Conservation (phyloP, 2,113 vertebrate species). For the Nycticorax nycticorax region DNA sequence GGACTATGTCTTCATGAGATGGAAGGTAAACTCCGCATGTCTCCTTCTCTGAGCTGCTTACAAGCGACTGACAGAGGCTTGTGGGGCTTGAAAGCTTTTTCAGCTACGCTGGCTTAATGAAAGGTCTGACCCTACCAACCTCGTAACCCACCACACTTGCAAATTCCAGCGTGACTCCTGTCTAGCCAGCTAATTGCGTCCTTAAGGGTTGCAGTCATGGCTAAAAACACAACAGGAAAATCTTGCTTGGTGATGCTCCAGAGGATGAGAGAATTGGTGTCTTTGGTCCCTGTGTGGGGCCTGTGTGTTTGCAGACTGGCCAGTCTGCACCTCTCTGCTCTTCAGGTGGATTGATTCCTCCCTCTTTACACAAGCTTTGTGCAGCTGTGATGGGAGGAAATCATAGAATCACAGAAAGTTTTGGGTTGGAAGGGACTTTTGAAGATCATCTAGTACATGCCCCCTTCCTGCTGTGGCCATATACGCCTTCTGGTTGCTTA, state of each 20-base stretch:
- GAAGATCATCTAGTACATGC: not conserved
- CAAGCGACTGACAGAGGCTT: not conserved
- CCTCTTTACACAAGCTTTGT: not conserved
- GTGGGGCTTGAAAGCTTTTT: not conserved
- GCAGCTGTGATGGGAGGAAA: not conserved
- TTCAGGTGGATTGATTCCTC: not conserved
- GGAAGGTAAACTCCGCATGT: slow-evolving; percentile 84
- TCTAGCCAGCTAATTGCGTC: slow-evolving; percentile 23
- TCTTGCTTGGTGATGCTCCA: not conserved
- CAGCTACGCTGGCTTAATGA: not conserved
- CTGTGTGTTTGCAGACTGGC: not conserved
- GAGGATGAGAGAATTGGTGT: not conserved
- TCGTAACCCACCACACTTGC: not conserved
- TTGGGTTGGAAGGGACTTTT: not conserved
- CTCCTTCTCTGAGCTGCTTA: not conserved
- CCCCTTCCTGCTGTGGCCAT: not conserved
- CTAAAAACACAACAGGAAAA: slow-evolving; percentile 35
- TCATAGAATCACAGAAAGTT: not conserved
- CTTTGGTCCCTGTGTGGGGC: not conserved
- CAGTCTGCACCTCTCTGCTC: not conserved
- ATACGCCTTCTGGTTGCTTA: not conserved
- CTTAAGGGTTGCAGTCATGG: not conserved
- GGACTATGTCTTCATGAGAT: slow-evolving; percentile 98
- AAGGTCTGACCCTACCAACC: not conserved
- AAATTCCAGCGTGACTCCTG: not conserved